Base-by-base conservation (phyloP, 2,113 vertebrate species). In the Nothobranchius kuhntae region DNA sequence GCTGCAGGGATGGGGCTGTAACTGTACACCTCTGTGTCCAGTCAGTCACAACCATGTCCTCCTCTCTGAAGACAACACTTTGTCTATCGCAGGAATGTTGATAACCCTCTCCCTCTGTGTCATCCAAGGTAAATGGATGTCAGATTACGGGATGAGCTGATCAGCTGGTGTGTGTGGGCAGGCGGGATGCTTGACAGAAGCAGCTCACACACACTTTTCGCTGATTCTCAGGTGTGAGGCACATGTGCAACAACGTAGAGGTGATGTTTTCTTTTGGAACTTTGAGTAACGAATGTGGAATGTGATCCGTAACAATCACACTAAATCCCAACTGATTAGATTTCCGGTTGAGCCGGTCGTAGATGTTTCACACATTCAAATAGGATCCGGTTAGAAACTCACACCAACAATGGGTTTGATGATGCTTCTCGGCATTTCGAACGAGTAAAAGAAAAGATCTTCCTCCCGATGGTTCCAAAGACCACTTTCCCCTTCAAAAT, bases 1-100 rank as follows among this genome's bases (percentile, higher is more conserved):
- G 51, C 78, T 65, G 45, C 54, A 79, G 75, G 86, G 11, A 84
- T 56, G 65, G 75, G 68, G 65, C 83, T 91, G 92, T 89, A 93
- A 92, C 82, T 69, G 42, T 76, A 92, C 73, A 90, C 87, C 73
- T 63, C 21, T 54, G 77, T 89, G 84, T 70, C 68, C 68, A 75
- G 71, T 71, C 78, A 84, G 74, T 88, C 65, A 71, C 77, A 90
- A 81, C 69, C 73, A 85, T 78, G 87, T 90, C 86, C 85, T 91
- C 82, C 38, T 51, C 68, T 77, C 70, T 80, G 58, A 62, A 75
- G 61, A 65, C 57, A 67, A 71, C 77, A 44, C 13, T 26, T 56
- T 21, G 65, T 75, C 10, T 66, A 67, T 61, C 14, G 17, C 45
- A 46, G 64, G 67, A 68, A 59, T 78, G 45, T 53, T 0, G 11